Percentiles rank a stretch among this genome's conserved stretches.
phyloP scores from a whole-genome alignment of 2,113 vertebrate species.

The Vimba vimba region DNA sequence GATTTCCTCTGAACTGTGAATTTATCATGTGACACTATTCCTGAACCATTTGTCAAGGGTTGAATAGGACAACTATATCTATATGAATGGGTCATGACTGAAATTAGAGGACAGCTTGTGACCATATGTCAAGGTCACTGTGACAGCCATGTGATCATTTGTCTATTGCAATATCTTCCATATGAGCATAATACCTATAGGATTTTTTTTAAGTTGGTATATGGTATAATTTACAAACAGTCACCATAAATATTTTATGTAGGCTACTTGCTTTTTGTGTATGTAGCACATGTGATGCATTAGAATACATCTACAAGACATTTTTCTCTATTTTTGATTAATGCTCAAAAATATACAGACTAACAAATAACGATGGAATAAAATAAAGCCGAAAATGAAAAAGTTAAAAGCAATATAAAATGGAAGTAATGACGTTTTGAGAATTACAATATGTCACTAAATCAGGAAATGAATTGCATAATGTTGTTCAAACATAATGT shows the following conservation, averaged over 20 bases:
- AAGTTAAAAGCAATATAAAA: neutral
- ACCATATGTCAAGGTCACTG: neutral
- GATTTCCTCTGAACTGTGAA: neutral
- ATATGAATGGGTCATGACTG: neutral
- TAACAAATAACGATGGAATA: neutral
- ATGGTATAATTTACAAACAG: neutral
- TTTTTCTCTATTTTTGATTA: neutral
- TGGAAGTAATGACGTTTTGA: neutral
- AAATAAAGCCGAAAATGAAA: neutral
- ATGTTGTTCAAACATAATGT: neutral
- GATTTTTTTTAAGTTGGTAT: neutral
- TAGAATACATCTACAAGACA: neutral
- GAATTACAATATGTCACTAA: neutral
- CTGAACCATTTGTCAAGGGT: neutral
- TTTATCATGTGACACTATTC: neutral
- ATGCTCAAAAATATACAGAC: neutral
- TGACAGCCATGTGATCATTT: neutral
- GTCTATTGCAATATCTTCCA: neutral
- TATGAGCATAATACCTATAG: too few relatives aligned
- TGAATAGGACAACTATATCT: neutral
- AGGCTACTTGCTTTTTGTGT: neutral
- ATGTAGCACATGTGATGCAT: neutral
- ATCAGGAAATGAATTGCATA: neutral
- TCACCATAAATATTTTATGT: neutral
- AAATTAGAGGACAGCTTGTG: neutral